phyloP scores from a whole-genome alignment of 2,888 invertebrate species.

The Esperia sulphurella region DNA sequence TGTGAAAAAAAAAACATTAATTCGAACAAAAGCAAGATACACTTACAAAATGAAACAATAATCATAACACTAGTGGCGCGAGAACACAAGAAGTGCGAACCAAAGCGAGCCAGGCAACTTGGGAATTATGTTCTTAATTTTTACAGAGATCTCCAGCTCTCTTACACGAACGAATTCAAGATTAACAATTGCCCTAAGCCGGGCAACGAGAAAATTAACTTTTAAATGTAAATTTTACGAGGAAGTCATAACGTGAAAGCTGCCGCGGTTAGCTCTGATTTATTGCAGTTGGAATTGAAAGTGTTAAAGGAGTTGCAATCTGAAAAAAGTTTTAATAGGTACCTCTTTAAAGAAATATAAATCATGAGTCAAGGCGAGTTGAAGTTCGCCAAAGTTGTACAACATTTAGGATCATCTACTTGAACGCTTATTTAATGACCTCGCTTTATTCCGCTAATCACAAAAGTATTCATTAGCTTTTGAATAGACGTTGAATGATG shows the following conservation, averaged over 20 bases:
- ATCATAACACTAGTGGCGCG: conserved; percentile 1
- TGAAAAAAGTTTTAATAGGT: conserved; percentile 78
- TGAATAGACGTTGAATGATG: conserved; percentile 16
- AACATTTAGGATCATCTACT: conserved; percentile 64
- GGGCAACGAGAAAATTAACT: conserved; percentile 72
- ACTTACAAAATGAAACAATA: conserved; percentile 9
- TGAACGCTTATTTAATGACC: conserved; percentile 61
- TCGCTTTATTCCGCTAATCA: conserved; percentile 51
- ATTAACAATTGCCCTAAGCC: conserved; percentile 72
- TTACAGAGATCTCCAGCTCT: conserved; percentile 27
- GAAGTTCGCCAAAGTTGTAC: conserved; percentile 63
- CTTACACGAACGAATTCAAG: conserved; percentile 56
- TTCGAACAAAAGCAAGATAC: neutral
- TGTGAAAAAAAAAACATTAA: neutral
- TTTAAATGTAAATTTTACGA: conserved; percentile 79
- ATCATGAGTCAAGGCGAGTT: conserved; percentile 65
- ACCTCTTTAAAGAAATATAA: conserved; percentile 76
- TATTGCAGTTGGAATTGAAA: conserved; percentile 75
- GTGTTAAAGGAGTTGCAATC: conserved; percentile 78
- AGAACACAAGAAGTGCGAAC: conserved; percentile 5
- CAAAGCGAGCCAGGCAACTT: conserved; percentile 24
- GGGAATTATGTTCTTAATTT: conserved; percentile 52
- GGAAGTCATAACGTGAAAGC: conserved; percentile 77
- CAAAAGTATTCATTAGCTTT: conserved; percentile 45
- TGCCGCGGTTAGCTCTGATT: conserved; percentile 75